Base-by-base conservation (phyloP, 2,113 vertebrate species). In the Conger conger region DNA sequence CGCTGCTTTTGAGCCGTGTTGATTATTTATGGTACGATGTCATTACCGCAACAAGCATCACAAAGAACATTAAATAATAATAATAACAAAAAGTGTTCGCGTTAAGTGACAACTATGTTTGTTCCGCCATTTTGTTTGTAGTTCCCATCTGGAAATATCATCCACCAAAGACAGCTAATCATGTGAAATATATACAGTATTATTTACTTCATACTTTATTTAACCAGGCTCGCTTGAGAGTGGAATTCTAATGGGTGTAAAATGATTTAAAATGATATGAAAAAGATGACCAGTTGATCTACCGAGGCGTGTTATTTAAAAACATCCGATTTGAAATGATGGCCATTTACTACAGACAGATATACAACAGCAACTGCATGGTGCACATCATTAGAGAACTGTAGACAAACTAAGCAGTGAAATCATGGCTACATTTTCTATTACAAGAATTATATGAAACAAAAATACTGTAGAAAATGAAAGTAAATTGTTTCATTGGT, bases 401-500 rank as follows among this genome's bases (percentile, higher is more conserved):
- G n/a, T 8, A 73, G 68, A 33, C 4, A 73, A 23, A 73, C 68
- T 73, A 11, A 73, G 68, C 68, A 73, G 27, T 33, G n/a, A n/a
- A 33, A 73, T 73, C 68, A 33, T 33, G 1, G 15, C 2, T 27
- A 68, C n/a, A 73, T 73, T 73, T 73, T 73, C 30, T 73, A 33
- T 27, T 33, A 6, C 27, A 33, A 73, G 68, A 73, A 73, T 73
- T 30, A 73, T 27, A 63, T 63, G 27, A 63, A 63, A 23, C 18
- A 63, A 63, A 63, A 73, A 42, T 73, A 4, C 20, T 60, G 82
- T 83, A 38, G 82, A 60, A 83, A 27, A 38, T 83, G 82, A 73
- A 36, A 73, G 60, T 11, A 73, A 73, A 57, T 42, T n/a, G 82
- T 83, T 68, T 18, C 42, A 76, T 50, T 50, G 60, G 27, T 42